Percentiles rank a stretch among this genome's conserved stretches.
Conservation (phyloP, 1,140 invertebrate genomes). For the Apis laboriosa region DNA sequence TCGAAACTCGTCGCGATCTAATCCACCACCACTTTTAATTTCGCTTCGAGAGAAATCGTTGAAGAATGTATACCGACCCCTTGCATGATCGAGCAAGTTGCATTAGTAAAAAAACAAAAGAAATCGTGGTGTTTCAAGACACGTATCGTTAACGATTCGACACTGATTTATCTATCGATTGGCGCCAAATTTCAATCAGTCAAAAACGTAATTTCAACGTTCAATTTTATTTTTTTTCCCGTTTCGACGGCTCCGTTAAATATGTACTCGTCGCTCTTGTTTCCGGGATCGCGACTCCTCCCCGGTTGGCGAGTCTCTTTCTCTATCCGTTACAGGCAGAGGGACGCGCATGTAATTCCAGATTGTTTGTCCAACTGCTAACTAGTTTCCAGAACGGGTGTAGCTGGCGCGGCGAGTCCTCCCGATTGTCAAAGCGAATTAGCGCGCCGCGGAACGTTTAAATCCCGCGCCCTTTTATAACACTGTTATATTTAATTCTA, state of each 20-base stretch:
- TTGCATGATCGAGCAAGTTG: no score
- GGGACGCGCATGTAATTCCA: constrained; percentile 63
- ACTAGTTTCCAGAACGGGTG: constrained; percentile 64
- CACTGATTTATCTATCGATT: background rate
- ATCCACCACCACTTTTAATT: background rate
- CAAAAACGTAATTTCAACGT: background rate
- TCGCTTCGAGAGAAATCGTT: background rate
- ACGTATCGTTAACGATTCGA: no score
- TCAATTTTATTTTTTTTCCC: background rate
- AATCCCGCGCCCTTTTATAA: background rate
- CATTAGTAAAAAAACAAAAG: no score
- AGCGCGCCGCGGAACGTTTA: constrained; percentile 29
- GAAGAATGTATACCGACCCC: no score
- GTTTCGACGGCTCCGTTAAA: constrained; percentile 8
- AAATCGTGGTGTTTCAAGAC: no score
- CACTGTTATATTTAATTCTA: background rate
- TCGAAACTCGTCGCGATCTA: background rate
- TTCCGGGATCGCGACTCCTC: background rate
- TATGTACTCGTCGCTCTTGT: constrained; percentile 22
- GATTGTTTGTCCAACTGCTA: constrained; percentile 73
- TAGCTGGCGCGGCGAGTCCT: constrained; percentile 46
- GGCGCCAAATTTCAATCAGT: constrained; percentile 15
- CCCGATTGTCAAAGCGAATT: constrained; percentile 65
- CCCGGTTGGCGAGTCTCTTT: background rate
- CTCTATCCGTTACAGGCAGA: constrained; percentile 26